phyloP scores from a whole-genome alignment of 2,888 invertebrate species.

The Drosophila anomelani region DNA sequence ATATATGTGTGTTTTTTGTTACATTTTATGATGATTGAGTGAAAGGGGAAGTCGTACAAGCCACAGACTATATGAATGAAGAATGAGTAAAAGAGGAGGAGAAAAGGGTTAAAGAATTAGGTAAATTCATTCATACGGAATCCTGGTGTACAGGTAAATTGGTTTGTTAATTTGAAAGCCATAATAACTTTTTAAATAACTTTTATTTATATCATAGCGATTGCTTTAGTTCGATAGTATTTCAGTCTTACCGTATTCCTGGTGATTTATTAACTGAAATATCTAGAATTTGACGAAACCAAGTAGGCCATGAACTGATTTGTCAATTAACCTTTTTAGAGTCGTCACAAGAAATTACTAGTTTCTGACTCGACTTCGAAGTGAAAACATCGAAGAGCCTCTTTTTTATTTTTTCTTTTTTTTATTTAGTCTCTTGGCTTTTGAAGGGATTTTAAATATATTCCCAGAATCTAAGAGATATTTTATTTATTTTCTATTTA shows the following conservation, averaged over 20 bases:
- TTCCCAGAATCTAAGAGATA: no score
- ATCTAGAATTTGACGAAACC: not conserved
- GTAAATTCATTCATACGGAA: constrained; percentile 2
- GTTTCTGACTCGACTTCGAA: not conserved
- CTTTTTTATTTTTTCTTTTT: not conserved
- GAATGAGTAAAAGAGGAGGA: no score
- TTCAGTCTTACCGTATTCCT: no score
- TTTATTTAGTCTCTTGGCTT: no score
- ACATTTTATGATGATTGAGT: constrained; percentile 60
- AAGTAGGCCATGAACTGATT: not conserved
- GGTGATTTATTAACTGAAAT: no score
- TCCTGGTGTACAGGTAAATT: constrained; percentile 21
- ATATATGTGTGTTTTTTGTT: not conserved
- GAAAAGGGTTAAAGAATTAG: not conserved
- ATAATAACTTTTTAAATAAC: no score
- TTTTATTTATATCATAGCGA: no score
- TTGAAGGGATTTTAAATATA: no score
- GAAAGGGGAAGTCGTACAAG: constrained; percentile 13
- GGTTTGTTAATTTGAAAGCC: not conserved
- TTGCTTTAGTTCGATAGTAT: no score
- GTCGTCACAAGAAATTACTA: not conserved
- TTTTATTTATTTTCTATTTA: no score
- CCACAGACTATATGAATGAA: not conserved
- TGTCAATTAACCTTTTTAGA: not conserved
- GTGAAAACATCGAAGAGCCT: not conserved